phyloP scores from a whole-genome alignment of 2,797 vertebrate species.

The Spheniscus humboldti region DNA sequence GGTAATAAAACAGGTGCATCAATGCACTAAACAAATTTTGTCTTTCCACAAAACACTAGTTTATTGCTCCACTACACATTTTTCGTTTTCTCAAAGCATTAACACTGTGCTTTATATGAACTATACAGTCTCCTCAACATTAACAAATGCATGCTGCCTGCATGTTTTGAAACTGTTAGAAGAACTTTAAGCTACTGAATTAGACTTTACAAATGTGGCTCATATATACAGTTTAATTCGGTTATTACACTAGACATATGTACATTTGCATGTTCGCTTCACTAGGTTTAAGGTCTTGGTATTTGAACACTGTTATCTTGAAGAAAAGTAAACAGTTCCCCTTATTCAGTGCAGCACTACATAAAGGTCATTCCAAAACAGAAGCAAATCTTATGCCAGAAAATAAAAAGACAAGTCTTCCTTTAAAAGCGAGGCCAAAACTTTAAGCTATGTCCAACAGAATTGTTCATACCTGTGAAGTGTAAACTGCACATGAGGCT shows the following conservation, averaged over 20 bases:
- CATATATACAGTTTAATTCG: not conserved
- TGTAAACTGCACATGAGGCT: not conserved
- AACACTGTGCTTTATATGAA: not conserved
- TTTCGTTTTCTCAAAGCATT: not conserved
- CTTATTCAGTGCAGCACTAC: not conserved
- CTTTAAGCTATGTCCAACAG: not conserved
- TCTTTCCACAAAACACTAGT: not conserved
- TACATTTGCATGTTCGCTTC: not conserved
- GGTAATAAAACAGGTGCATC: not conserved
- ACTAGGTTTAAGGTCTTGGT: not conserved
- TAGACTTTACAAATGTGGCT: not conserved
- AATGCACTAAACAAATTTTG: not conserved
- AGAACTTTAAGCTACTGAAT: not conserved
- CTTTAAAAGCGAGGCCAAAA: not conserved
- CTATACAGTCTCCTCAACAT: not conserved
- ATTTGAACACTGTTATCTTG: not conserved
- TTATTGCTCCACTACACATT: not conserved
- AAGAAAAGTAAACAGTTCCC: not conserved
- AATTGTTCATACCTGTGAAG: not conserved
- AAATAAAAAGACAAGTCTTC: not conserved
- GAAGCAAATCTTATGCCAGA: not conserved
- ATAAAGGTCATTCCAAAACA: not conserved
- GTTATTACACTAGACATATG: not conserved
- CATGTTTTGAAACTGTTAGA: not conserved
- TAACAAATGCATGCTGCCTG: not conserved